Evolutionary conservation across 2,888 invertebrate genomes (phyloP).

Genomic region (Pedicia rivosa): DNA sequence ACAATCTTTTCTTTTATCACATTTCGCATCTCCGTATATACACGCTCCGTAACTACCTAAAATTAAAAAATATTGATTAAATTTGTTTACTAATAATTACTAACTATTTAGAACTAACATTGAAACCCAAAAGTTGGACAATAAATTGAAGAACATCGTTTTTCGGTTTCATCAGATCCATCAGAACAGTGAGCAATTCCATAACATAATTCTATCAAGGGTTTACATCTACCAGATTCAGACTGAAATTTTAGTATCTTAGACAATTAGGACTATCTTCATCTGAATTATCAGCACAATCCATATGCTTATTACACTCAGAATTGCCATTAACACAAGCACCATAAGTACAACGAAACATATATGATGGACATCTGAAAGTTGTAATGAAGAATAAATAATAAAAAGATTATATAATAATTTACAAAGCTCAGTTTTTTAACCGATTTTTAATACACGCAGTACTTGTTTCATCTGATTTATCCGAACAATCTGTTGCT

Average conservation of each 20-base stretch:
- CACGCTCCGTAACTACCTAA: slow-evolving; percentile 49
- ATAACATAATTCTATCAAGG: slow-evolving; percentile 21
- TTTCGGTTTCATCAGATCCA: slow-evolving; percentile 17
- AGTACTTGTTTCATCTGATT: slow-evolving; percentile 14
- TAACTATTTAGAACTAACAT: too few relatives aligned
- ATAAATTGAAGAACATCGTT: slow-evolving; percentile 10
- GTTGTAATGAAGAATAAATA: too few relatives aligned
- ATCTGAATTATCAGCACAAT: slow-evolving; percentile 11
- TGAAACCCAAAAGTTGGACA: slow-evolving; percentile 18
- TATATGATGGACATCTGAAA: slow-evolving; percentile 33
- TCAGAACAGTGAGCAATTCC: slow-evolving; percentile 21
- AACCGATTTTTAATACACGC: slow-evolving; percentile 20
- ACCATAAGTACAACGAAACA: slow-evolving; percentile 44
- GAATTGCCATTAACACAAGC: slow-evolving; percentile 39
- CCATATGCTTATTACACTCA: slow-evolving; percentile 26
- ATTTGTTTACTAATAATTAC: too few relatives aligned
- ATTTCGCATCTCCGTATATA: slow-evolving; percentile 35
- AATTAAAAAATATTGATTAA: too few relatives aligned
- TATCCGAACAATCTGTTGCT: slow-evolving; percentile 13
- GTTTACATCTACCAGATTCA: slow-evolving; percentile 15
- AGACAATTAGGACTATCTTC: slow-evolving; percentile 7
- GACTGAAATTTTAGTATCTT: slow-evolving; percentile 12
- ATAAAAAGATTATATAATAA: too few relatives aligned
- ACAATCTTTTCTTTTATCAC: slow-evolving; percentile 19
- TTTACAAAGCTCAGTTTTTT: too few relatives aligned